Evolutionary conservation across 2,888 invertebrate genomes (phyloP).

Genomic region (Prenolepis imparis): DNA sequence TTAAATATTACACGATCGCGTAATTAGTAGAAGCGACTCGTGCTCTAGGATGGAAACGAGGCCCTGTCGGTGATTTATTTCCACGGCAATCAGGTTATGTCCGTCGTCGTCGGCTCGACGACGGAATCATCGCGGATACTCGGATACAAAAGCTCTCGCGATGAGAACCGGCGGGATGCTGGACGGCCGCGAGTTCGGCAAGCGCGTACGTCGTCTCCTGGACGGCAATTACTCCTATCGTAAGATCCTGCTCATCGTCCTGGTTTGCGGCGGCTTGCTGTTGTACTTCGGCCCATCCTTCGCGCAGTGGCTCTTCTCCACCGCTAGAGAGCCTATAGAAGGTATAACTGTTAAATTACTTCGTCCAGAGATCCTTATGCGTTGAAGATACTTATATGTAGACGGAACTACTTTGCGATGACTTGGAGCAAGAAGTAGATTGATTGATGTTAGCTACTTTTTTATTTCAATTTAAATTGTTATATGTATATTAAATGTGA

Average conservation of each 20-base stretch:
- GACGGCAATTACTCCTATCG: conserved; percentile 83
- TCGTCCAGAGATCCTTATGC: not conserved
- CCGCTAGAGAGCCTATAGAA: conserved; percentile 86
- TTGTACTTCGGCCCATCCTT: conserved; percentile 90
- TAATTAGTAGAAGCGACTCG: not conserved
- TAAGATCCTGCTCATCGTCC: conserved; percentile 79
- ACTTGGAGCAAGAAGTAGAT: not conserved
- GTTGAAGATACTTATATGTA: conserved; percentile 11
- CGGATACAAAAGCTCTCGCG: conserved; percentile 4
- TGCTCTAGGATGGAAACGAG: not conserved
- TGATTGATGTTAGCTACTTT: not conserved
- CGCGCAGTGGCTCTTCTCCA: conserved; percentile 88
- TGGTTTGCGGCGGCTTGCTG: conserved; percentile 85
- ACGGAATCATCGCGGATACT: not conserved
- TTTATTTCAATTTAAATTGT: not conserved
- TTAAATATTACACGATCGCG: not conserved
- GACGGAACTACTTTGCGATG: not conserved
- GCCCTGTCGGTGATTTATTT: not conserved
- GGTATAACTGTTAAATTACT: conserved; percentile 71
- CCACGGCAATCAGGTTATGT: conserved; percentile 33
- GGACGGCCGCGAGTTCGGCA: conserved; percentile 81
- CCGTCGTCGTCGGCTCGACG: not conserved
- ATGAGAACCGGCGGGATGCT: conserved; percentile 78
- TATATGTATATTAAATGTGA: not conserved
- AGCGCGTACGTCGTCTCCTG: conserved; percentile 79